phyloP scores from a whole-genome alignment of 2,888 invertebrate genomes.

The Dimorphilus gyrociliatus region DNA sequence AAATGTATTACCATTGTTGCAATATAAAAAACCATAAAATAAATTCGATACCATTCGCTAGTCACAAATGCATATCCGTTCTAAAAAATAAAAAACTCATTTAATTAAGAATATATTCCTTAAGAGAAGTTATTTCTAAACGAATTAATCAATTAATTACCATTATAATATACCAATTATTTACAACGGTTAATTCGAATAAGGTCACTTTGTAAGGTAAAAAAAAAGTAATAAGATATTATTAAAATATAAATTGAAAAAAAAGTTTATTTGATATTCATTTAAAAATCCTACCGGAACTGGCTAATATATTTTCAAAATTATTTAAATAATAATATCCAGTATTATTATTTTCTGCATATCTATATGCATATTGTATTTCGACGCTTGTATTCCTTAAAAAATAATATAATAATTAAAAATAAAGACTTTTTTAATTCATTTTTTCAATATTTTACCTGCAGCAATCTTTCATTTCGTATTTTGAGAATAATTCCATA shows the following conservation, averaged over 20 bases:
- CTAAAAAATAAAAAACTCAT: slow-evolving; percentile 13
- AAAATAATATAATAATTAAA: slow-evolving; percentile 11
- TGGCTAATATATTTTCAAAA: slow-evolving; percentile 59
- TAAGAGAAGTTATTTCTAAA: neutral
- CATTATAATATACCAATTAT: slow-evolving; percentile 78
- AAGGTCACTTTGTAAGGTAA: slow-evolving; percentile 51
- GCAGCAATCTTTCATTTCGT: slow-evolving; percentile 63
- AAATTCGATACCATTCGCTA: slow-evolving; percentile 55
- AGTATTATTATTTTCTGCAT: slow-evolving; percentile 44
- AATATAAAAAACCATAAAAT: slow-evolving; percentile 72
- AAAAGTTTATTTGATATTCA: no score
- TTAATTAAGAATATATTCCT: neutral
- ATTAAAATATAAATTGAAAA: no score
- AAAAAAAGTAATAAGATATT: slow-evolving; percentile 5
- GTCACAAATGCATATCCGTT: slow-evolving; percentile 45
- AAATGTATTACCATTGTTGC: slow-evolving; percentile 53
- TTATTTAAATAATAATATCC: slow-evolving; percentile 76
- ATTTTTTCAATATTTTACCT: no score
- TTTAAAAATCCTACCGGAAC: slow-evolving; percentile 40
- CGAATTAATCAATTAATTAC: slow-evolving; percentile 13
- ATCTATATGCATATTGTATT: slow-evolving; percentile 58
- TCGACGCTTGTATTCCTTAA: slow-evolving; percentile 64
- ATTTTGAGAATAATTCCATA: slow-evolving; percentile 65
- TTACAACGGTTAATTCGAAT: slow-evolving; percentile 74
- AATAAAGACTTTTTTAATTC: no score